phyloP scores from a whole-genome alignment of 2,888 invertebrate species.

The Drosophila ezoana region DNA sequence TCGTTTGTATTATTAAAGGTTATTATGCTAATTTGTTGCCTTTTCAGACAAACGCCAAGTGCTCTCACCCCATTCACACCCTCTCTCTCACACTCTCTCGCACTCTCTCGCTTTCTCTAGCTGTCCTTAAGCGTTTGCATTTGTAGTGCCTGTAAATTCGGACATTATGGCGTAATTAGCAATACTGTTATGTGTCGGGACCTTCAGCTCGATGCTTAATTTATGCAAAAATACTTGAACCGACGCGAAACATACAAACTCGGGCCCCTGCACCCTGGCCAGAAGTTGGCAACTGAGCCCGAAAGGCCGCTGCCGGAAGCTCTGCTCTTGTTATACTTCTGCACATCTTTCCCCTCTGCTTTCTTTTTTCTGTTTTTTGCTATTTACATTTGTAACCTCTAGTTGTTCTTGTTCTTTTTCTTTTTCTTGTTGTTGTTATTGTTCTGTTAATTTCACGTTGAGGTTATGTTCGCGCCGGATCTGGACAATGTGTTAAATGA shows the following conservation, averaged over 20 bases:
- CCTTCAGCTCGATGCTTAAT: constrained; percentile 65
- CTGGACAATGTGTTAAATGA: constrained; percentile 76
- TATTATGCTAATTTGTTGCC: constrained; percentile 78
- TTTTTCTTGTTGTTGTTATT: constrained; percentile 19
- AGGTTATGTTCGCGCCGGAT: constrained; percentile 60
- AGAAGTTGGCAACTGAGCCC: not conserved
- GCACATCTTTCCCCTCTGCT: not conserved
- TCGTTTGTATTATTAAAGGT: constrained; percentile 80
- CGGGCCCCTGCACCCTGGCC: not conserved
- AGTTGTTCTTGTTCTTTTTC: constrained; percentile 22
- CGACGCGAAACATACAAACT: constrained; percentile 1
- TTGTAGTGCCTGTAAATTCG: constrained; percentile 50
- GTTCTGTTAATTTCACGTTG: constrained; percentile 48
- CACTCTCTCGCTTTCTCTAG: not conserved
- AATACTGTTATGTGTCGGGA: constrained; percentile 70
- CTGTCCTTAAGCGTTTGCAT: constrained; percentile 12
- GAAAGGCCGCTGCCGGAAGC: constrained; percentile 23
- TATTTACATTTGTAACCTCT: constrained; percentile 30
- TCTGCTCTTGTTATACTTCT: constrained; percentile 32
- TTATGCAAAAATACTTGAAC: constrained; percentile 63
- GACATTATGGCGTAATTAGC: constrained; percentile 78
- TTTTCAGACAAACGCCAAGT: constrained; percentile 29
- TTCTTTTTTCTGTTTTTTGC: constrained; percentile 9
- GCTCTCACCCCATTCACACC: not conserved
- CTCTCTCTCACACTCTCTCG: not conserved